These are phyloP conservation scores for Corythucha ciliata DNA, from an alignment of 2,888 invertebrate genomes.

Conservation along the genomic window DNA sequence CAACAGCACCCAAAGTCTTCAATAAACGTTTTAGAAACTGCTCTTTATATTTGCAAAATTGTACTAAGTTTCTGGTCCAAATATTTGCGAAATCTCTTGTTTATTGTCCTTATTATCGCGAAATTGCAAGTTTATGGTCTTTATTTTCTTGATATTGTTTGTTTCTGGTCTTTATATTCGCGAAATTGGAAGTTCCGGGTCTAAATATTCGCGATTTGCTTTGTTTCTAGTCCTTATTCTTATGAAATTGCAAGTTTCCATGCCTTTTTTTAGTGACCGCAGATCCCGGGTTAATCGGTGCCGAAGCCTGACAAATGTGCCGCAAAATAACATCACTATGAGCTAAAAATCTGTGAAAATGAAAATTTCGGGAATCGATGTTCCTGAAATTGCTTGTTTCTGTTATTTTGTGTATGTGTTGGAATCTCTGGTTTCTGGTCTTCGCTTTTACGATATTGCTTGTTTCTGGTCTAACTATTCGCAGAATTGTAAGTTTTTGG, in stretches of 20 bases:
- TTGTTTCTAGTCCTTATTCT: neutral
- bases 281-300: neutral
- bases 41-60: neutral
- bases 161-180: neutral
- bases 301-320: neutral
- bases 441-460: no score
- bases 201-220: neutral
- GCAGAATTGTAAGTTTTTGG: neutral
- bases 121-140: no score
- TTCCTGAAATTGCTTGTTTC: neutral
- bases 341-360: neutral
- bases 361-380: neutral
- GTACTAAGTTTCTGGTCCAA: neutral
- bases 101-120: neutral
- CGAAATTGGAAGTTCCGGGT: neutral
- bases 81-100: neutral
- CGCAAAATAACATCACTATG: neutral
- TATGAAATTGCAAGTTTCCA: neutral
- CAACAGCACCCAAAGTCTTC: no score
- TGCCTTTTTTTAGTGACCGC: neutral
- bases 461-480: no score
- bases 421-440: neutral
- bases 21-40: no score
- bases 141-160: neutral
- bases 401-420: neutral